Evolutionary conservation across 2,888 invertebrate genomes (phyloP), one percentile per base, ranked within the genome.

Genomic region (Acrobasis consociella): DNA sequence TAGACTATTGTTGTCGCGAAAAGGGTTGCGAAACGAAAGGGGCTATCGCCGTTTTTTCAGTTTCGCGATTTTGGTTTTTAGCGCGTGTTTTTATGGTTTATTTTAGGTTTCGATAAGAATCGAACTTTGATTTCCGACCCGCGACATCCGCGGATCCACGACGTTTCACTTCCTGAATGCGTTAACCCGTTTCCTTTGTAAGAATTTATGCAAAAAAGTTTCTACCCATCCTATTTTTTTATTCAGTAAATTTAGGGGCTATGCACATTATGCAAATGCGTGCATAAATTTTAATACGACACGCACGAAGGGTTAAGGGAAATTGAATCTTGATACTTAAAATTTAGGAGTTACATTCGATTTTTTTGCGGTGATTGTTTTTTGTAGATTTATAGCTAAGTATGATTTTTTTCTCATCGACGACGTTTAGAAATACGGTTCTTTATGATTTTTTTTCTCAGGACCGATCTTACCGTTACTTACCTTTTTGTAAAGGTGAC

Each of bases 221-320:
- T 85, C 72, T 92, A 93, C 93, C 93, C 93, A 93, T 93, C 93
- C 93, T 93, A 93, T 93, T 93, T 93, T 92, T 93, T 93, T 89
- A 89, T 89, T 92, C 87, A 93, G 92, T 91, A 88, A 89, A 88
- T 89, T 91, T 91, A 89, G 91, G 93, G 92, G 88, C 87, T 82
- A 91, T 92, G 91, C 92, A 93, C 84, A 91, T 93, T 93, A 93
- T 93, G 93, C 93, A 93, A 93, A 93, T 93, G 92, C 89, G 86
- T 80, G 93, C 92, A 93, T 93, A 93, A 89, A 91, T 90, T 93
- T 89, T 77, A 81, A 81, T 83, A 77, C 84, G 78, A 79, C 80
- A 77, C 77, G 72, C 69, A 63, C 37, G 71, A 64, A 66, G 62
- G 63, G 72, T 62, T 77, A 62, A 78, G 70, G 58, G 60, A 81